phyloP scores from a whole-genome alignment of 92 coral and sea anemone genomes.

The Porites cylindrica region DNA sequence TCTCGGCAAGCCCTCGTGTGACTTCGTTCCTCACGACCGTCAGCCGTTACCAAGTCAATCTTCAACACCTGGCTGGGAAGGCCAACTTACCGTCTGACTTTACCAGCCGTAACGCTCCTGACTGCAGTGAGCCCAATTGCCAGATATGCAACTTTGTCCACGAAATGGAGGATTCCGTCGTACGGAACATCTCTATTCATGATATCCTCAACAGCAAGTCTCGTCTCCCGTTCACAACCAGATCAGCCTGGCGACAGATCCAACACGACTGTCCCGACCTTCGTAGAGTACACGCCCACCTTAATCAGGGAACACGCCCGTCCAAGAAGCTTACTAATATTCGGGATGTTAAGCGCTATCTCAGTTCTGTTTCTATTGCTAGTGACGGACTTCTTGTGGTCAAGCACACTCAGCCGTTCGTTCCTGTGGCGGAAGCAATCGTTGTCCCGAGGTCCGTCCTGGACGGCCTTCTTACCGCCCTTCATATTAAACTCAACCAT shows the following conservation, averaged over 20 bases:
- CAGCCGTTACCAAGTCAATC: slow-evolving; percentile 42
- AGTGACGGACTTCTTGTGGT: slow-evolving; percentile 47
- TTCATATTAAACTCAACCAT: slow-evolving; percentile 44
- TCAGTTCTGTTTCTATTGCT: slow-evolving; percentile 18
- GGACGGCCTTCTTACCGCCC: slow-evolving; percentile 53
- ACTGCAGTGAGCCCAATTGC: background rate
- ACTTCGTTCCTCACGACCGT: slow-evolving; percentile 32
- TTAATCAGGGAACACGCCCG: slow-evolving; percentile 45
- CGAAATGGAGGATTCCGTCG: slow-evolving; percentile 40
- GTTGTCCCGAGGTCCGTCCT: slow-evolving; percentile 29
- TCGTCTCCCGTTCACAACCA: background rate
- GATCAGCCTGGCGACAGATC: slow-evolving; percentile 52
- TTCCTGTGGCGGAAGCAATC: slow-evolving; percentile 8
- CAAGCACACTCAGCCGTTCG: background rate
- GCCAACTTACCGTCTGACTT: slow-evolving; percentile 44
- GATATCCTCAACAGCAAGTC: slow-evolving; percentile 31
- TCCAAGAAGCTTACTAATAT: slow-evolving; percentile 27
- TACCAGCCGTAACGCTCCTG: slow-evolving; percentile 45
- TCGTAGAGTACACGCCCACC: background rate
- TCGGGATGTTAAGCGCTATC: slow-evolving; percentile 23
- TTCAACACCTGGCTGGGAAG: slow-evolving; percentile 42
- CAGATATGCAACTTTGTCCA: too few relatives aligned
- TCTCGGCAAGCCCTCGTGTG: slow-evolving; percentile 2
- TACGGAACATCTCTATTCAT: slow-evolving; percentile 4
- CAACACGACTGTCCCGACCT: slow-evolving; percentile 9